These are phyloP conservation scores for Caenorhabditis sulstoni DNA, from an alignment of 2,888 invertebrate species.

Conservation along the genomic window DNA sequence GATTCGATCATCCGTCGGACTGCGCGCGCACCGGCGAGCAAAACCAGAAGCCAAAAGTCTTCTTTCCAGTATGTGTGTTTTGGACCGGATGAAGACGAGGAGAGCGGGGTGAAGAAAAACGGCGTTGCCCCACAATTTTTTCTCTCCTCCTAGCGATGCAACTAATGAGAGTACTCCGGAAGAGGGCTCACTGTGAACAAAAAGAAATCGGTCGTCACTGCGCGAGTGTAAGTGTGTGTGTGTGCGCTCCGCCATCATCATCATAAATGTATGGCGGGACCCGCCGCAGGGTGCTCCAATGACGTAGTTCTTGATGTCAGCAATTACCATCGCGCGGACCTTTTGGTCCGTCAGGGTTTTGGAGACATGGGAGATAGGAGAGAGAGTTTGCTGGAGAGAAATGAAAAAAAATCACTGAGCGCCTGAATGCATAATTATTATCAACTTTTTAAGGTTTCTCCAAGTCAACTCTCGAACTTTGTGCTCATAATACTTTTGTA, in stretches of 20 bases:
- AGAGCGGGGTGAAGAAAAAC: no score
- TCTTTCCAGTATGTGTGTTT: background rate
- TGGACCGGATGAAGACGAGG: background rate
- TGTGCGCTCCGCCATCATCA: background rate
- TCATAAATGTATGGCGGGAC: slow-evolving; percentile 52
- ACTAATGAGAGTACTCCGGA: slow-evolving; percentile 51
- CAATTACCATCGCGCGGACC: slow-evolving; percentile 17
- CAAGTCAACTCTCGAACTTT: background rate
- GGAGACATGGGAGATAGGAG: no score
- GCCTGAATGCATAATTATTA: no score
- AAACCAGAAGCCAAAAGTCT: no score
- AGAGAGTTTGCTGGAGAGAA: no score
- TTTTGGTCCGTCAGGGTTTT: background rate
- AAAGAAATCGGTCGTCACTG: slow-evolving; percentile 31
- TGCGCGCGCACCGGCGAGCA: no score
- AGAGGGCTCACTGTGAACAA: slow-evolving; percentile 23
- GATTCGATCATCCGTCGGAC: no score
- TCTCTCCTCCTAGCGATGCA: slow-evolving; percentile 30
- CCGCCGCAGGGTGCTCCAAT: slow-evolving; percentile 11
- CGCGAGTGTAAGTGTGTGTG: background rate
- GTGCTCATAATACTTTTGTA: background rate
- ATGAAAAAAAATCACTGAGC: no score
- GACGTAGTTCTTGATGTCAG: slow-evolving; percentile 47
- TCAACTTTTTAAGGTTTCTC: background rate
- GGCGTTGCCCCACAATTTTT: background rate